Evolutionary conservation across 2,888 invertebrate species (phyloP).

Genomic region (Drosophila anomalata): DNA sequence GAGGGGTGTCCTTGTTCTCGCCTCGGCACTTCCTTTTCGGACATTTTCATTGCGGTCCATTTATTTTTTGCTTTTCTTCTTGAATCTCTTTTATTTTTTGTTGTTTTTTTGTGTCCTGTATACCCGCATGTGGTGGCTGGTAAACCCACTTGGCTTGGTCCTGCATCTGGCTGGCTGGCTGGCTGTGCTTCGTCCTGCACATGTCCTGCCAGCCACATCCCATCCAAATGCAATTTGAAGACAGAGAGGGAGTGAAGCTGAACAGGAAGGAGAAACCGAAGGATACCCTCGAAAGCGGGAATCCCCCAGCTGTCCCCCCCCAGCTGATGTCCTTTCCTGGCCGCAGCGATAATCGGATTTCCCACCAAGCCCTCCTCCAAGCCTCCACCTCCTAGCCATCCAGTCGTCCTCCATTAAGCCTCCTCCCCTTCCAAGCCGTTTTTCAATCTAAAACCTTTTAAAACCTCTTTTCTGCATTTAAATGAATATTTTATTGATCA

Average conservation of each 20-base stretch:
- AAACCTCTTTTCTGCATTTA: no score
- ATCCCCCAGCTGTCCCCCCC: conserved; percentile 17
- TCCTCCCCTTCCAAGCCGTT: background rate
- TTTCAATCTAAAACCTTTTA: no score
- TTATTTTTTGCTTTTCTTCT: background rate
- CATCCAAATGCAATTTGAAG: conserved; percentile 66
- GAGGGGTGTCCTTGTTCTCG: conserved; percentile 44
- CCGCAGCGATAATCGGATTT: conserved; percentile 40
- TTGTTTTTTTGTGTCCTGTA: conserved; percentile 13
- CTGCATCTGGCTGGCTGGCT: background rate
- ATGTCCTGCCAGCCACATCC: conserved; percentile 30
- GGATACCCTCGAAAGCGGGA: background rate
- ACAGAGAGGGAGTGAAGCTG: background rate
- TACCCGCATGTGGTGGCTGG: conserved; percentile 36
- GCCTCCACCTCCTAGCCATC: background rate
- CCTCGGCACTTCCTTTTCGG: conserved; percentile 61
- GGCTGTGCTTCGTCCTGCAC: background rate
- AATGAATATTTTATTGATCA: background rate
- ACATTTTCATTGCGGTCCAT: conserved; percentile 63
- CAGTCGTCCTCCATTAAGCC: conserved; percentile 17
- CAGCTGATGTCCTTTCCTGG: conserved; percentile 27
- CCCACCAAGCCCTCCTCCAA: background rate
- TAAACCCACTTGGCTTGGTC: background rate
- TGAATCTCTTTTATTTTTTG: background rate
- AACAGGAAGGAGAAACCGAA: background rate